A percentile compares a stretch with the other conserved stretches of the same genome.
Evolutionary conservation across 2,888 invertebrate genomes (phyloP).

Genomic region (Alitta virens): DNA sequence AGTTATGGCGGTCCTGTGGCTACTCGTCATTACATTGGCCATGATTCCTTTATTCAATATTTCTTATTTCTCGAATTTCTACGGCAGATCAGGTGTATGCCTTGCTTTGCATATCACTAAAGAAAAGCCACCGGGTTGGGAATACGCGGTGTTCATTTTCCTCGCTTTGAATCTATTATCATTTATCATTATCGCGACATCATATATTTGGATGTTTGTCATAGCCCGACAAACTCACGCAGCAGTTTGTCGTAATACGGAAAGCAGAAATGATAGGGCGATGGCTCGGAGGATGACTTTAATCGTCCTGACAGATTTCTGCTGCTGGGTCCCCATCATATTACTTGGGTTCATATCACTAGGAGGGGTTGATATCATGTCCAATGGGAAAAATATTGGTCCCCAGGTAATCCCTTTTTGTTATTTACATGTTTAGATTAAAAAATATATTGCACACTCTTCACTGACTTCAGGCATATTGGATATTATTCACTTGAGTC

Average conservation of each 20-base stretch:
- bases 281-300: slow-evolving; percentile 61
- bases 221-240: slow-evolving; percentile 58
- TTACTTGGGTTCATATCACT: slow-evolving; percentile 59
- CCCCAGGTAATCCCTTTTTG: slow-evolving; percentile 24
- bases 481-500: no score
- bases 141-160: slow-evolving; percentile 62
- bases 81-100: slow-evolving; percentile 61
- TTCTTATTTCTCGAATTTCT: slow-evolving; percentile 59
- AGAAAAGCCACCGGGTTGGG: slow-evolving; percentile 60
- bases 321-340: slow-evolving; percentile 62
- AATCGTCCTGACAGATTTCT: slow-evolving; percentile 61
- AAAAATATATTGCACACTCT: no score
- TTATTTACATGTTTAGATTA: no score
- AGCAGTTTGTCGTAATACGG: slow-evolving; percentile 50
- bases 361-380: slow-evolving; percentile 45
- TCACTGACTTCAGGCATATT: no score
- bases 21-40: slow-evolving; percentile 38
- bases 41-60: slow-evolving; percentile 41
- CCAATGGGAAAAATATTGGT: slow-evolving; percentile 8
- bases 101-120: slow-evolving; percentile 61
- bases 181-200: slow-evolving; percentile 58
- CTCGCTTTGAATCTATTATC: slow-evolving; percentile 59
- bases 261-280: slow-evolving; percentile 54
- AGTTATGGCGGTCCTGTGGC: slow-evolving; percentile 48
- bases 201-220: slow-evolving; percentile 61